A percentile compares a stretch with the other conserved stretches of the same genome.
phyloP scores from a whole-genome alignment of 2,113 vertebrate species.

The Lophochroa leadbeateri region DNA sequence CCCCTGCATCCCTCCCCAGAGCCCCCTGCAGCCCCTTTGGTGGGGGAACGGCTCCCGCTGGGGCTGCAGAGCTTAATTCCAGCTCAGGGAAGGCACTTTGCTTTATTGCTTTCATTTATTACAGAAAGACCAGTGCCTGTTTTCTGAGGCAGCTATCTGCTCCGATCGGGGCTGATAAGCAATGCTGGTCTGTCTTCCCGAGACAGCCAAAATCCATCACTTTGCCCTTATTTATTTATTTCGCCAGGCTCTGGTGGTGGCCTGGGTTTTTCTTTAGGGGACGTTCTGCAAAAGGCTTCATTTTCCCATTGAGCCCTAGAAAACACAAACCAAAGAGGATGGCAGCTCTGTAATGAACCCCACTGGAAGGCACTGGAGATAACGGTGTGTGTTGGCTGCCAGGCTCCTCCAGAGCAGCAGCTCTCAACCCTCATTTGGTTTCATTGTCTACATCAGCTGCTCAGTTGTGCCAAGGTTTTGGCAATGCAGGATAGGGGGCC shows the following conservation, averaged over 20 bases:
- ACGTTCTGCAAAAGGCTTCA: constrained; percentile 47
- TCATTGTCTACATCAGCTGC: background rate
- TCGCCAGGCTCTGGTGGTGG: constrained; percentile 45
- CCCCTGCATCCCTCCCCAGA: background rate
- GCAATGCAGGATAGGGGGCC: background rate
- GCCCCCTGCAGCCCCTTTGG: background rate
- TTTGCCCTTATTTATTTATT: constrained; percentile 55
- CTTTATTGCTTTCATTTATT: constrained; percentile 82
- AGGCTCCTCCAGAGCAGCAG: background rate
- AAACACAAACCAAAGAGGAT: background rate
- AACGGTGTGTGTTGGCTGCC: background rate
- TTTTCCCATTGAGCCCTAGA: constrained; percentile 35
- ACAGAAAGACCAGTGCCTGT: constrained; percentile 69
- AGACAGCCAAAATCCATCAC: constrained; percentile 80
- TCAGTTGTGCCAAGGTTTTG: background rate
- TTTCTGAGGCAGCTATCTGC: constrained; percentile 77
- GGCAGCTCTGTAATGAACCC: background rate
- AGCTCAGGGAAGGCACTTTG: constrained; percentile 71
- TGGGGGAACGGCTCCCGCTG: background rate
- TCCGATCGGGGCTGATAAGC: constrained; percentile 79
- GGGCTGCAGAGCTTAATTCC: constrained; percentile 58
- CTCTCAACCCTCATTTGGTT: background rate
- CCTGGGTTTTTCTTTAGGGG: constrained; percentile 32
- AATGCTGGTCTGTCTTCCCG: constrained; percentile 73
- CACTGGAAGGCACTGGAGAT: background rate